Evolutionary conservation across 2,797 vertebrate species (phyloP).

Genomic region (Hydrolagus colliei): DNA sequence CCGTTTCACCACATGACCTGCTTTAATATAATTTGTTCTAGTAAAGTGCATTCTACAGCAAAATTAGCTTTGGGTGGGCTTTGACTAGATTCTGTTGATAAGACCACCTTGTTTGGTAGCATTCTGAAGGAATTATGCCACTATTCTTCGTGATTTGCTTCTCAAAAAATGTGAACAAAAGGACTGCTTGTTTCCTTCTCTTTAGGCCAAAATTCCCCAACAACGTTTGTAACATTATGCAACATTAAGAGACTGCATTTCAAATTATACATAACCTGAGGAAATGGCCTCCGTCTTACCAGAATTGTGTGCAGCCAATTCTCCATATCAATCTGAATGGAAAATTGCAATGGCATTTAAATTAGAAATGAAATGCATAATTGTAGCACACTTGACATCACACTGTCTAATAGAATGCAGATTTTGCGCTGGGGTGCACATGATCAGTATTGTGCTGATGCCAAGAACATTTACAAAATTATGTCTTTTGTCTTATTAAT

Average conservation of each 20-base stretch:
- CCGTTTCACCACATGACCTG: not conserved
- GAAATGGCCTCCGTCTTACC: not conserved
- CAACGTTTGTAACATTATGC: not conserved
- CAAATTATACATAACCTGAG: not conserved
- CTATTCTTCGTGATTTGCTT: not conserved
- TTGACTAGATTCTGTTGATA: not conserved
- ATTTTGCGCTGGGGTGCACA: not conserved
- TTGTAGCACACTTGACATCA: not conserved
- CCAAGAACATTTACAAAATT: not conserved
- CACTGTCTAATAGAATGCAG: not conserved
- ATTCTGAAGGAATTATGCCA: not conserved
- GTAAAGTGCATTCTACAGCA: not conserved
- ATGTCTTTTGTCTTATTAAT: not conserved
- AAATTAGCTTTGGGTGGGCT: not conserved
- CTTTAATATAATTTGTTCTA: not conserved
- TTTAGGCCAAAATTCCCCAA: not conserved
- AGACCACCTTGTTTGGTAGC: not conserved
- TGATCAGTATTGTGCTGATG: not conserved
- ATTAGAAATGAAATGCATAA: not conserved
- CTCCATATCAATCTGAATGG: not conserved
- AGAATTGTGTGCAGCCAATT: not conserved
- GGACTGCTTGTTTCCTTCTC: not conserved
- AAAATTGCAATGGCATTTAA: not conserved
- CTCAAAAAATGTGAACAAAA: not conserved
- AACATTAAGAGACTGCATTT: not conserved